These are phyloP conservation scores for Halcyon senegalensis DNA, from an alignment of 2,113 vertebrate genomes.

Conservation along the genomic window DNA sequence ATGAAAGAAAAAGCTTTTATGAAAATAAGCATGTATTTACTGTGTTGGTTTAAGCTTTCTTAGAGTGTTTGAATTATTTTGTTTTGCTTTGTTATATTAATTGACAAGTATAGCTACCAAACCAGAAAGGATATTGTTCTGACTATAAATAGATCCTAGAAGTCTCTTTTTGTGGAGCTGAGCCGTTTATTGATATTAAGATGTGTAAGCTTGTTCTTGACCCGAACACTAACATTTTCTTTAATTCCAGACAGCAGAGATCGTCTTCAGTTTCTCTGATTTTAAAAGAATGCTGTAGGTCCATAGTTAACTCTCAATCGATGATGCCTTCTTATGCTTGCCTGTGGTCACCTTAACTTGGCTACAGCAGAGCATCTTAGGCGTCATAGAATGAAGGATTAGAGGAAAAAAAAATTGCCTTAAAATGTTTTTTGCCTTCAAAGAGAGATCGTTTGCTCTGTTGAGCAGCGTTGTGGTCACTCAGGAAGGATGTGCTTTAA, in stretches of 20 bases:
- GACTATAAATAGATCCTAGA: background rate
- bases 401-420: background rate
- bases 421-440: background rate
- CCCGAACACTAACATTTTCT: background rate
- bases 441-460: background rate
- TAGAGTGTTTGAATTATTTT: background rate
- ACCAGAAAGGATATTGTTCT: background rate
- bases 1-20: background rate
- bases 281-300: background rate
- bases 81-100: background rate
- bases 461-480: background rate
- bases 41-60: background rate
- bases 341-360: background rate
- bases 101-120: background rate
- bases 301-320: background rate
- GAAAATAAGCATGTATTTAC: background rate
- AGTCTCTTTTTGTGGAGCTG: background rate
- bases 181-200: background rate
- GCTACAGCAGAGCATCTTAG: background rate
- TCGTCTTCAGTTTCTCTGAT: background rate
- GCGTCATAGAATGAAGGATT: background rate
- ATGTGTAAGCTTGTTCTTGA: background rate
- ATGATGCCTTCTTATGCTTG: background rate
- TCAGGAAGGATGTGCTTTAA: slow-evolving; percentile 41
- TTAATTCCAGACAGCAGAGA: background rate